A percentile compares a stretch with the other conserved stretches of the same genome.
Evolutionary conservation across 2,888 invertebrate species (phyloP).

Genomic region (Eugnorisma glareosa): DNA sequence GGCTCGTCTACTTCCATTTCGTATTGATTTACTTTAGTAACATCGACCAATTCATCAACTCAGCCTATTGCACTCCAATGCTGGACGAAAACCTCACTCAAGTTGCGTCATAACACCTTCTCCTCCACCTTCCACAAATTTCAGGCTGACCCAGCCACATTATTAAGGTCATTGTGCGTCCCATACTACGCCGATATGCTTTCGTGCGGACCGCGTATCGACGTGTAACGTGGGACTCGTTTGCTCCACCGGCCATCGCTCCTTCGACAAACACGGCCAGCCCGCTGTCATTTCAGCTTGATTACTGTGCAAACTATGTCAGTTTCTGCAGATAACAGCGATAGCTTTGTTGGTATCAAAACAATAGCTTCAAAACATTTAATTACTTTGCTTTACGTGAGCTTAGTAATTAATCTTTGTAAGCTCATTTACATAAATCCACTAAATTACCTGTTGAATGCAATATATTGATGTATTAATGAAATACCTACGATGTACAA

Average conservation of each 20-base stretch:
- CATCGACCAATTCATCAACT: not conserved
- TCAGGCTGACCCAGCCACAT: not conserved
- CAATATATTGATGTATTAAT: not conserved
- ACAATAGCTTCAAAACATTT: not conserved
- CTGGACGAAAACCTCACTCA: not conserved
- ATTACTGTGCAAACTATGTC: not conserved
- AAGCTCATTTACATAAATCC: constrained; percentile 5
- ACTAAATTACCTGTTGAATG: not conserved
- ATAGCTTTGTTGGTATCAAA: not conserved
- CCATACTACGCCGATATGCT: not conserved
- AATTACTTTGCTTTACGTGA: not conserved
- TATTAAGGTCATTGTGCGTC: not conserved
- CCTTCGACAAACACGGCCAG: not conserved
- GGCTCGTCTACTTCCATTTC: too few relatives aligned
- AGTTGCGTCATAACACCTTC: not conserved
- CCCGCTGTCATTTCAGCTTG: not conserved
- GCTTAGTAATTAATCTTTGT: not conserved
- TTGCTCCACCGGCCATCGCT: not conserved
- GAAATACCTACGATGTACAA: not conserved
- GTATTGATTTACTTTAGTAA: not conserved
- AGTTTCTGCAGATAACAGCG: not conserved
- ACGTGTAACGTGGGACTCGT: not conserved
- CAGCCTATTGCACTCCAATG: not conserved
- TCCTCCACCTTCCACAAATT: not conserved
- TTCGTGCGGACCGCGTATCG: not conserved